Evolutionary conservation across 1,140 invertebrate genomes (phyloP), one percentile per base, ranked within the genome.

Genomic region (Proctacanthus coquilletti): DNA sequence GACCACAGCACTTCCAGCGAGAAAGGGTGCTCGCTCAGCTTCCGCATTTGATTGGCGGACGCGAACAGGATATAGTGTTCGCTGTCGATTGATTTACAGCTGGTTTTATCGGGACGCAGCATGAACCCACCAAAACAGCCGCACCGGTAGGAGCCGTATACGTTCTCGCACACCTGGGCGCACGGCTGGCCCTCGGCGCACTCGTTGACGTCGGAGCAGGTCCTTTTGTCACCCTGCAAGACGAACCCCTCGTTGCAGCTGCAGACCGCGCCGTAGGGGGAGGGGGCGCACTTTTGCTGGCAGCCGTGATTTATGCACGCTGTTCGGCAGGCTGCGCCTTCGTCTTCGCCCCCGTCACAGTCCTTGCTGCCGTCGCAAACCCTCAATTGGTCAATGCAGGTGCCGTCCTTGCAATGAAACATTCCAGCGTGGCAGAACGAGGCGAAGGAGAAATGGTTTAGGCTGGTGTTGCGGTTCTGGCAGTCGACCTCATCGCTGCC

Each of bases 121-220:
- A 55, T 53, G 34, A 56, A 88, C 2, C 74, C 79, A 1, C 69
- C 53, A 13, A 61, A 59, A 53, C 88, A 89, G 30, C 69, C 67
- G 61, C 87, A 93, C n/a, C 62, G 54, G 60, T 70, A 87, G 18
- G 71, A 75, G 25, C 82, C 79, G 5, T 60, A 54, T 2, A 69
- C 70, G 56, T 88, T 86, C 42, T 60, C 65, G 60, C 88, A 93
- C 3, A 68, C 46, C 56, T 92, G 86, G 39, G 83, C 75, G 56
- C 87, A 93, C 3, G 75, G 65, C 18, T 38, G 35, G 44, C 80
- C 77, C 32, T 70, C 53, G 43, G 60, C 49, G 51, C 84, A 88
- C 56, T 85, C 81, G 54, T 86, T 69, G 4, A 74, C 64, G 59
- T 85, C 82, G 36, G 53, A 35, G 42, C 71, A 77, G 5, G 63